phyloP scores from a whole-genome alignment of 2,888 invertebrate species.

The Calameuta idolon region DNA sequence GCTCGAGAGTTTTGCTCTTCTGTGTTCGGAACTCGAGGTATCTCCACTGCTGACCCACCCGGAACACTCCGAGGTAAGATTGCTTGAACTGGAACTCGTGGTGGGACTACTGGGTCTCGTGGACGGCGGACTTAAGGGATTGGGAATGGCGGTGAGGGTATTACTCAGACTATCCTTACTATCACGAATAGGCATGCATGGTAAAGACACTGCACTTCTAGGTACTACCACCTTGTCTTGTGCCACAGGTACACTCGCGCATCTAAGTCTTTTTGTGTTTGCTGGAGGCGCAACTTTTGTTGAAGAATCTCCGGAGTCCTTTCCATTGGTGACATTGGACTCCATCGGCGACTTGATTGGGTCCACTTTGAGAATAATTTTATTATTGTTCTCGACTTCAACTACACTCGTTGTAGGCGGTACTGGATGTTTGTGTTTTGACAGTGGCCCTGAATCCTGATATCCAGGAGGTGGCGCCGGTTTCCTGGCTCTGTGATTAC shows the following conservation, averaged over 20 bases:
- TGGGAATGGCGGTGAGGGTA: constrained; percentile 52
- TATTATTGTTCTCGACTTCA: constrained; percentile 56
- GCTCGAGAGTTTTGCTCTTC: constrained; percentile 66
- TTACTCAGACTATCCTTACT: constrained; percentile 57
- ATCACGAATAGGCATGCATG: constrained; percentile 63
- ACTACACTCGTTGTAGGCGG: constrained; percentile 41
- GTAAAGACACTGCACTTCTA: constrained; percentile 62
- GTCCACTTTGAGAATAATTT: constrained; percentile 50
- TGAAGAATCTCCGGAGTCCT: constrained; percentile 34
- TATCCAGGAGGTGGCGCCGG: constrained; percentile 47
- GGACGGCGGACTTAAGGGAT: constrained; percentile 56
- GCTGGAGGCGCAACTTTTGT: constrained; percentile 30
- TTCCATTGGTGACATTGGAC: constrained; percentile 37
- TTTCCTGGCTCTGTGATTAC: constrained; percentile 45
- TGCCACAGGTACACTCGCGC: constrained; percentile 63
- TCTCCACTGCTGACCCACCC: constrained; percentile 87
- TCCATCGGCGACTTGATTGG: constrained; percentile 45
- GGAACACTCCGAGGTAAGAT: constrained; percentile 82
- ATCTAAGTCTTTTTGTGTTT: constrained; percentile 57
- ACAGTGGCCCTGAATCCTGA: constrained; percentile 44
- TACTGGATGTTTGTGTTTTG: constrained; percentile 36
- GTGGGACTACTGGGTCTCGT: constrained; percentile 58
- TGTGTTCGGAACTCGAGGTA: constrained; percentile 62
- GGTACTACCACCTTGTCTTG: constrained; percentile 61
- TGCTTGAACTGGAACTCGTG: constrained; percentile 73